A percentile compares a stretch with the other conserved stretches of the same genome.
Conservation (phyloP, 2,888 invertebrate species). For the Hydraecia micacea region DNA sequence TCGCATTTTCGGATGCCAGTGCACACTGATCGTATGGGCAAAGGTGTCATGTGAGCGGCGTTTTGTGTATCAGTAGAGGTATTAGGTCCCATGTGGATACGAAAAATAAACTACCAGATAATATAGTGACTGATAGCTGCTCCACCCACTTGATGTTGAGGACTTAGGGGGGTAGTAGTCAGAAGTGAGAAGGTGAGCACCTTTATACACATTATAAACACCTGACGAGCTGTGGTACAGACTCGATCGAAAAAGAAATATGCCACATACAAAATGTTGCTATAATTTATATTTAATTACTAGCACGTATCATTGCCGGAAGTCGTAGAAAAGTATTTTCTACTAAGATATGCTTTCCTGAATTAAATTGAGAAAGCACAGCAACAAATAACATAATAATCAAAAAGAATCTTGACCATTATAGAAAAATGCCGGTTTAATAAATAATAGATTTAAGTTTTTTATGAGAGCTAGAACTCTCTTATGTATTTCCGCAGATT, state of each 20-base stretch:
- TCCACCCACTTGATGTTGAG: background rate
- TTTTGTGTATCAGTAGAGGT: background rate
- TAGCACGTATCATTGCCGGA: background rate
- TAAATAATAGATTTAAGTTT: background rate
- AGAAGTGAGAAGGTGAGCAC: background rate
- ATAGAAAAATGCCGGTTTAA: background rate
- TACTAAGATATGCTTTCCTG: conserved; percentile 3
- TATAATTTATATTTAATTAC: background rate
- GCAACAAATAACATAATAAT: background rate
- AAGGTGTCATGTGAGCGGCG: background rate
- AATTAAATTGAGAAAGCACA: conserved; percentile 7
- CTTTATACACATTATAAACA: background rate
- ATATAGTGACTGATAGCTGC: conserved; percentile 1
- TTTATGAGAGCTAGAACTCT: background rate
- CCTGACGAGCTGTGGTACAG: background rate
- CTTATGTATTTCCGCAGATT: background rate
- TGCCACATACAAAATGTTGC: background rate
- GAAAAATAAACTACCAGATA: conserved; percentile 18
- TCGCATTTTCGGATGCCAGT: background rate
- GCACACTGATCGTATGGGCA: background rate
- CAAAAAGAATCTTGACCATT: background rate
- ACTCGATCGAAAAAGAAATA: background rate
- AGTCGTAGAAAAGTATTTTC: background rate
- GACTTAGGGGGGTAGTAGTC: background rate
- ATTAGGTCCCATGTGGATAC: background rate